phyloP scores from a whole-genome alignment of 1,140 invertebrate genomes.

The Heliconius himera region DNA sequence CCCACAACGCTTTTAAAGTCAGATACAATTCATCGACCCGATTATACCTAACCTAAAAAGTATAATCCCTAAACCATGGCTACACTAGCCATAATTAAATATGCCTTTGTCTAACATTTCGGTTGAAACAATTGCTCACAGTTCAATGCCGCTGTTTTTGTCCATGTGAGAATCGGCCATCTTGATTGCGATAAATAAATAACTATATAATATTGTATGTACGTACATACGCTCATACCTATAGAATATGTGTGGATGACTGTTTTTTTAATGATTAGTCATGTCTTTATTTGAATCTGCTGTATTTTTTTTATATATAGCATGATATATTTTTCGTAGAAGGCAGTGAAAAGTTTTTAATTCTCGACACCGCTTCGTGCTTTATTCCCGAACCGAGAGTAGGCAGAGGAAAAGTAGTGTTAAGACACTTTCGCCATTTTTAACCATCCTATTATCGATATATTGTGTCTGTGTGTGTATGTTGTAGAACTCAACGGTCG shows the following conservation, averaged over 20 bases:
- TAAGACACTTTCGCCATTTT: too few species aligned
- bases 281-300: background rate
- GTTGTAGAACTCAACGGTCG: too few species aligned
- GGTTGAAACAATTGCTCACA: constrained; percentile 51
- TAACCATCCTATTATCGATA: too few species aligned
- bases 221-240: background rate
- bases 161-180: constrained; percentile 53
- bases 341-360: too few species aligned
- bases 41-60: background rate
- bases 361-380: too few species aligned
- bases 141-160: constrained; percentile 66
- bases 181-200: constrained; percentile 38
- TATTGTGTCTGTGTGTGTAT: too few species aligned
- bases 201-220: constrained; percentile 2
- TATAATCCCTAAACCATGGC: constrained; percentile 17
- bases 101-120: constrained; percentile 64
- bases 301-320: too few species aligned
- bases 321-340: too few species aligned
- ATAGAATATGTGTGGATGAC: background rate
- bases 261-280: background rate
- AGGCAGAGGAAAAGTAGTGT: too few species aligned
- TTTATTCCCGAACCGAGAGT: too few species aligned
- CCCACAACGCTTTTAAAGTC: too few species aligned
- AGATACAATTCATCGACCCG: too few species aligned
- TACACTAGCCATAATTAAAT: constrained; percentile 59